Evolutionary conservation across 2,888 invertebrate species (phyloP), one percentile per base, ranked within the genome.

Genomic region (Lomographa bimaculata): DNA sequence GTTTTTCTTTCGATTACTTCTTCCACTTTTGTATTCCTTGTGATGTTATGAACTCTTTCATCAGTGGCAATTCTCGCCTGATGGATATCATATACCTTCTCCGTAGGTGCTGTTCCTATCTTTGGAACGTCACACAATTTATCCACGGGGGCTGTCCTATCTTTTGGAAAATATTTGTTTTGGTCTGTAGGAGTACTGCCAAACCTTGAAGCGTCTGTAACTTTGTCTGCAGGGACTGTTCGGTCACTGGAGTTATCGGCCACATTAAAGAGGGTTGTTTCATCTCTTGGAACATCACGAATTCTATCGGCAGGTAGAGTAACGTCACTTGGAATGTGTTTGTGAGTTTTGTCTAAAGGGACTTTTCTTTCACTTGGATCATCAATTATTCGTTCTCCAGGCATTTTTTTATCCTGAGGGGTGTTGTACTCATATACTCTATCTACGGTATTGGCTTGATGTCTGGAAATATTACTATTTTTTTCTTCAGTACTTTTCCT

Each of bases 1-100:
- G 59, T 68, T 34, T 73, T 79, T 29, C 58, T 74, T 32, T 83
- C 74, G 0, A 73, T 39, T 7, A 62, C 50, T 47, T 83, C 72
- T 45, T 79, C 70, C 12, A 62, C 52, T 50, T 73, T 71, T 5
- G 69, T 70, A 18, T 79, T 69, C 9, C 38, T 70, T 5, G 53
- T 67, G 1, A 67, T 49, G 6, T 64, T 61, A 33, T 73, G 62
- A 7, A 60, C 30, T 46, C 50, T 60, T 30, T 80, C 71, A 7
- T 71, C 68, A 35, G 57, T 46, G 20, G 64, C 63, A 50, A 6
- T 28, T 8, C 9, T 37, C 2, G 26, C 24, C 2, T 64, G 56
- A 40, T 55, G 24, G 4, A 19, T 28, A 5, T 24, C 27, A 23
- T 7, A 20, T 5, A 16, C 7, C 17, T 7, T 17, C 8, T 32